phyloP scores from a whole-genome alignment of 1,140 invertebrate species.

The Acromyrmex echinatior region DNA sequence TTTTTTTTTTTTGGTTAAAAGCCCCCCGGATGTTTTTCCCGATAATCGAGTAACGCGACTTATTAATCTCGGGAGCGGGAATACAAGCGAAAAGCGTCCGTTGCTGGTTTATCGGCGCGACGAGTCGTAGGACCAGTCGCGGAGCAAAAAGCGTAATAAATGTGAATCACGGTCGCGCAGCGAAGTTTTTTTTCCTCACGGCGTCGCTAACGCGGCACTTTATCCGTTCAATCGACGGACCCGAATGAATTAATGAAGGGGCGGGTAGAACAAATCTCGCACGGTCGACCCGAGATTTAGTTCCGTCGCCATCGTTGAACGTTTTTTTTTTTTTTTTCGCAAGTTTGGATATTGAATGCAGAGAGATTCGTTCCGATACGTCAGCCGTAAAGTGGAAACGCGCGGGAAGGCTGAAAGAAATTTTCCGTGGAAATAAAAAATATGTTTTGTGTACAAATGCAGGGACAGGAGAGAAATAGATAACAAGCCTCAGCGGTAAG shows the following conservation, averaged over 20 bases:
- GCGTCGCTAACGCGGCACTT: conserved; percentile 53
- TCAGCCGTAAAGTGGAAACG: background rate
- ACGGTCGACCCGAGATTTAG: conserved; percentile 27
- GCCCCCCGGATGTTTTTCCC: conserved; percentile 37
- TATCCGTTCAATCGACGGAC: conserved; percentile 51
- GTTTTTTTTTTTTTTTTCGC: background rate
- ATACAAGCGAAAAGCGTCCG: conserved; percentile 44
- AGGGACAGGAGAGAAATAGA: background rate
- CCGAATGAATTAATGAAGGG: conserved; percentile 56
- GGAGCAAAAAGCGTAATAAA: conserved; percentile 47
- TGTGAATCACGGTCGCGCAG: conserved; percentile 29
- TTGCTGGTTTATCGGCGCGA: conserved; percentile 36
- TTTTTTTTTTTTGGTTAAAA: conserved; percentile 3
- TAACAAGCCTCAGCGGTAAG: background rate
- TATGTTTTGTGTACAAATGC: background rate
- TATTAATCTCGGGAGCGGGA: conserved; percentile 56
- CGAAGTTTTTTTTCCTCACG: conserved; percentile 2
- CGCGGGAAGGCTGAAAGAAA: background rate
- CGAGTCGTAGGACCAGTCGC: conserved; percentile 28
- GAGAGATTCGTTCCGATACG: background rate
- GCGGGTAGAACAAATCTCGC: conserved; percentile 51
- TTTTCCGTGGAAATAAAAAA: conserved; percentile 1
- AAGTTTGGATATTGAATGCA: conserved; percentile 47
- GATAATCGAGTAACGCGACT: conserved; percentile 62
- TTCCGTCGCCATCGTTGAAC: background rate